Evolutionary conservation across 2,888 invertebrate genomes (phyloP).

Genomic region (Drosophila paranaensis): DNA sequence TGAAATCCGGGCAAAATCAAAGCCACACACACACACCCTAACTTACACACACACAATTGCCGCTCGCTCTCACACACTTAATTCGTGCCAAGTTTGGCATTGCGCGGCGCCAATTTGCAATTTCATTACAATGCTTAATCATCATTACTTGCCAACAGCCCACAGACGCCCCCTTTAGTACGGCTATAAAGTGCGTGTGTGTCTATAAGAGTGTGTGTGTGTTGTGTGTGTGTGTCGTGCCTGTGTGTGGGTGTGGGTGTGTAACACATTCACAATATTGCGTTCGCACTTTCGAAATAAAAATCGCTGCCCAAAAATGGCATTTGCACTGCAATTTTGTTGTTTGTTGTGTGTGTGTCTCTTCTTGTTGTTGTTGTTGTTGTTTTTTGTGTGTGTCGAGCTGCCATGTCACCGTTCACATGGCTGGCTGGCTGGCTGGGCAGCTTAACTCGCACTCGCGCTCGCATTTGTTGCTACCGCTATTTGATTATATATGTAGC

Average conservation of each 20-base stretch:
- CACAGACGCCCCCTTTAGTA: conserved; percentile 7
- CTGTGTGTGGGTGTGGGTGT: conserved; percentile 30
- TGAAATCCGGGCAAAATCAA: conserved; percentile 67
- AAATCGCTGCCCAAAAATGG: conserved; percentile 51
- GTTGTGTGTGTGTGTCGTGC: conserved; percentile 10
- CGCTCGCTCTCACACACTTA: conserved; percentile 17
- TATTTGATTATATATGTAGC: conserved; percentile 74
- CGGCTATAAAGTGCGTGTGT: conserved; percentile 38
- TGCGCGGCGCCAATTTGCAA: conserved; percentile 74
- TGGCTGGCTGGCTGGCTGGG: conserved; percentile 56
- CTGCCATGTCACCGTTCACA: conserved; percentile 76
- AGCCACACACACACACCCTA: conserved; percentile 20
- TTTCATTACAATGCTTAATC: conserved; percentile 82
- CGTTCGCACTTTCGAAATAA: conserved; percentile 71
- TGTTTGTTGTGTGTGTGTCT: conserved; percentile 6
- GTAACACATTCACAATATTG: conserved; percentile 68
- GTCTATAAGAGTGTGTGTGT: conserved; percentile 10
- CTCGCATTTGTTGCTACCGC: conserved; percentile 67
- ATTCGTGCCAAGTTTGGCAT: conserved; percentile 44
- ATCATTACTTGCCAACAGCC: conserved; percentile 66
- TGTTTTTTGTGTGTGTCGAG: conserved; percentile 30
- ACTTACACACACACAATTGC: conserved; percentile 6
- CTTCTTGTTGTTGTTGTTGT: background rate
- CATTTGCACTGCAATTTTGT: conserved; percentile 54
- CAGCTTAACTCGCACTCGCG: conserved; percentile 32